A percentile compares a stretch with the other conserved stretches of the same genome.
Conservation (phyloP, 2,888 invertebrate species). For the Anagyrus pseudococci region DNA sequence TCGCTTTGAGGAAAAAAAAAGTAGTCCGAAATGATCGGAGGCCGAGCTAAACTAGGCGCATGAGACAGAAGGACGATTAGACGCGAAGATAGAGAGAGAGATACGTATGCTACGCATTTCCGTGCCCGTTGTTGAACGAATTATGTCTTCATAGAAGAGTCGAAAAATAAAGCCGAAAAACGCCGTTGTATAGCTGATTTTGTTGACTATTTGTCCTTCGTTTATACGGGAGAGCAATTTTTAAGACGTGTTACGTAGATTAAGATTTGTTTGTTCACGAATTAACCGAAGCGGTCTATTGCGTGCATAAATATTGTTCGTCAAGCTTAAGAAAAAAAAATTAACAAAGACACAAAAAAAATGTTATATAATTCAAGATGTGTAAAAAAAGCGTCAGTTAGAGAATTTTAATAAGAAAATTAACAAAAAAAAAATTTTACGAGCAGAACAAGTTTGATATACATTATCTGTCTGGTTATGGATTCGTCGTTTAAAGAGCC, state of each 20-base stretch:
- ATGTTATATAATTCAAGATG: constrained; percentile 33
- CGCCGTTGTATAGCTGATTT: constrained; percentile 9
- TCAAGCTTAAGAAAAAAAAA: constrained; percentile 17
- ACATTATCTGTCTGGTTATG: constrained; percentile 22
- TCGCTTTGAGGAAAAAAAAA: constrained; percentile 7
- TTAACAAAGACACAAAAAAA: too few relatives aligned
- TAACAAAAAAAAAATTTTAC: constrained; percentile 15
- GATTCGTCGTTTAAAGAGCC: constrained; percentile 14
- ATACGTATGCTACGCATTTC: constrained; percentile 16
- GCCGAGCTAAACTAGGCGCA: not conserved
- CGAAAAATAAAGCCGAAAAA: not conserved
- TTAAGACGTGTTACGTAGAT: constrained; percentile 15
- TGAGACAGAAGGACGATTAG: not conserved
- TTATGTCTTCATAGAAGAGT: constrained; percentile 11
- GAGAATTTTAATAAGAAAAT: constrained; percentile 15
- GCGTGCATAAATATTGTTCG: constrained; percentile 20
- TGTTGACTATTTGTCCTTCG: constrained; percentile 18
- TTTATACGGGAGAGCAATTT: constrained; percentile 1
- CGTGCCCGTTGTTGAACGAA: constrained; percentile 27
- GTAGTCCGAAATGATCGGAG: too few relatives aligned
- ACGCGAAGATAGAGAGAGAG: not conserved
- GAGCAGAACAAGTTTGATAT: too few relatives aligned
- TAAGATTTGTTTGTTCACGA: constrained; percentile 12
- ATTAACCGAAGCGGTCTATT: constrained; percentile 5
- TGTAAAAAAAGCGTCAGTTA: constrained; percentile 11